Conservation (phyloP, 2,797 vertebrate species). For the Sebastes itinus region DNA sequence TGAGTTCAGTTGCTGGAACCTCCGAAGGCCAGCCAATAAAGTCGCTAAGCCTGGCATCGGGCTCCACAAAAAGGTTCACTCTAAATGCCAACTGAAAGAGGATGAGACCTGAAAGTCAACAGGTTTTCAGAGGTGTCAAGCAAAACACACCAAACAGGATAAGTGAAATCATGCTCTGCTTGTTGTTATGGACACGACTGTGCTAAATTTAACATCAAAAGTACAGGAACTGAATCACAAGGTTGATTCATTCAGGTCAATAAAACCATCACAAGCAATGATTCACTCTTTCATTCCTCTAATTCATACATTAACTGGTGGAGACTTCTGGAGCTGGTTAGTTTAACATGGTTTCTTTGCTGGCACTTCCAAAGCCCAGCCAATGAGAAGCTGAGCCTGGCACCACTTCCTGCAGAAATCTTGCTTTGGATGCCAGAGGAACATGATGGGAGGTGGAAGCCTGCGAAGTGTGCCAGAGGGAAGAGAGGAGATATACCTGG, state of each 20-base stretch:
- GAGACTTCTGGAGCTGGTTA: constrained; percentile 25
- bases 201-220: background rate
- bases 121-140: constrained; percentile 17
- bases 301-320: constrained; percentile 34
- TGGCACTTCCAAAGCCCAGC: constrained; percentile 41
- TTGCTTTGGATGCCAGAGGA: constrained; percentile 49
- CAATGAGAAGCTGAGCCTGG: constrained; percentile 54
- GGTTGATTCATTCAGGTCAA: background rate
- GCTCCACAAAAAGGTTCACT: background rate
- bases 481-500: constrained; percentile 48
- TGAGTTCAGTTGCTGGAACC: constrained; percentile 24
- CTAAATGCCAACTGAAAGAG: constrained; percentile 33
- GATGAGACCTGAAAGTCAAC: constrained; percentile 8
- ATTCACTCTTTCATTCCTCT: constrained; percentile 32
- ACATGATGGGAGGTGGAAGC: constrained; percentile 58
- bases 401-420: constrained; percentile 37
- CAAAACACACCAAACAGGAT: background rate
- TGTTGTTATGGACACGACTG: background rate
- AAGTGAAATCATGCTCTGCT: background rate
- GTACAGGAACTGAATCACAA: constrained; percentile 1
- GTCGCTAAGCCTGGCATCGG: constrained; percentile 15
- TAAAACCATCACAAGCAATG: constrained; percentile 18
- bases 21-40: constrained; percentile 51
- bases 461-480: constrained; percentile 46
- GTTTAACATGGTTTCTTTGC: constrained; percentile 43